phyloP scores from a whole-genome alignment of 1,140 invertebrate species.

The Drosophila lacteicornis region DNA sequence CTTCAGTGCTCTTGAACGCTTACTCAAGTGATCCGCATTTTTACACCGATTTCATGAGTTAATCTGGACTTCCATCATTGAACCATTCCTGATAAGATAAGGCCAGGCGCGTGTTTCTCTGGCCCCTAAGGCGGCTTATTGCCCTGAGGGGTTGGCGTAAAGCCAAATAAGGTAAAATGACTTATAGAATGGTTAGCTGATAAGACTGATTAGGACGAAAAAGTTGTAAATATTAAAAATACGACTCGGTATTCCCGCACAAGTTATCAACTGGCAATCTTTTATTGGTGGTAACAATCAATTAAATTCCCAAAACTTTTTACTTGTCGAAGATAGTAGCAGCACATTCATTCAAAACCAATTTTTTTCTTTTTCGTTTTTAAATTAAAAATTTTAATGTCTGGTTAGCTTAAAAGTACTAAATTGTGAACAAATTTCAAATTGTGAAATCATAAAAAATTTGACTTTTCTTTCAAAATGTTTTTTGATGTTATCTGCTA shows the following conservation, averaged over 20 bases:
- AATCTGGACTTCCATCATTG: constrained; percentile 29
- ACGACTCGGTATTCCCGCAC: constrained; percentile 4
- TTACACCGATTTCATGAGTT: constrained; percentile 31
- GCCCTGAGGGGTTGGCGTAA: constrained; percentile 20
- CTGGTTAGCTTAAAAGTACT: no score
- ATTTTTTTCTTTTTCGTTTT: no score
- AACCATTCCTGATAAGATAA: constrained; percentile 31
- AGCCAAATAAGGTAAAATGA: constrained; percentile 15
- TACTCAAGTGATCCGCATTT: constrained; percentile 1
- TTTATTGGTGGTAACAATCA: not conserved
- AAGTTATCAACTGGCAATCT: not conserved
- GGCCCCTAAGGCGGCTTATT: constrained; percentile 15
- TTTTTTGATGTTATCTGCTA: no score
- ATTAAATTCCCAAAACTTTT: not conserved
- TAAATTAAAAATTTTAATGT: no score
- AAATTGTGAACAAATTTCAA: no score
- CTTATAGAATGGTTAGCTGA: constrained; percentile 5
- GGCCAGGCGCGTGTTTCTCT: constrained; percentile 25
- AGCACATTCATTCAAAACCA: no score
- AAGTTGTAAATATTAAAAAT: constrained; percentile 21
- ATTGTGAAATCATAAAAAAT: no score
- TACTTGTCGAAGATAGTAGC: no score
- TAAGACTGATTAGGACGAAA: constrained; percentile 16
- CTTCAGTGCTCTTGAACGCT: constrained; percentile 10
- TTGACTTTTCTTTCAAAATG: no score